These are phyloP conservation scores for Odontomachus brunneus DNA, from an alignment of 1,140 invertebrate genomes.

Conservation along the genomic window DNA sequence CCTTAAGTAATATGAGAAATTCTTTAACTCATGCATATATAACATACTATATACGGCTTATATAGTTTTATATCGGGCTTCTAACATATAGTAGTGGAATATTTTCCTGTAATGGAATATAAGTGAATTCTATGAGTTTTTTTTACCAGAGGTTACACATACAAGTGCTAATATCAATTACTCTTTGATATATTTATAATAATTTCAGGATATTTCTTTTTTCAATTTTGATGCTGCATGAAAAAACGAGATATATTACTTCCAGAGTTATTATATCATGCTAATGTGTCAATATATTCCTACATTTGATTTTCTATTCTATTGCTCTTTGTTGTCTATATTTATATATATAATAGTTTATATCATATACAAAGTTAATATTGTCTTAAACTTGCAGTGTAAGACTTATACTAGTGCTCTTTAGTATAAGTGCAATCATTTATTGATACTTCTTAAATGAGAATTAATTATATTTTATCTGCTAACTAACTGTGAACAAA, in stretches of 20 bases:
- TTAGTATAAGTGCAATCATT: slow-evolving; percentile 15
- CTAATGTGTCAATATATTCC: slow-evolving; percentile 30
- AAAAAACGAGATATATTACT: slow-evolving; percentile 16
- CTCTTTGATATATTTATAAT: too few relatives aligned
- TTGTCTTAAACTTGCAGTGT: slow-evolving; percentile 40
- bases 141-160: background rate
- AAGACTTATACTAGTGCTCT: slow-evolving; percentile 40
- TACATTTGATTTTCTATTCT: slow-evolving; percentile 17
- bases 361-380: slow-evolving; percentile 58
- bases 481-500: slow-evolving; percentile 14
- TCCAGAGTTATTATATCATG: slow-evolving; percentile 29
- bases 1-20: background rate
- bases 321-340: slow-evolving; percentile 20
- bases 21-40: background rate
- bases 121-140: background rate
- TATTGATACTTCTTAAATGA: slow-evolving; percentile 15
- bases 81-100: slow-evolving; percentile 8
- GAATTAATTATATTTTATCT: slow-evolving; percentile 47
- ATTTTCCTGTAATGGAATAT: background rate
- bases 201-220: background rate
- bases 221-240: background rate
- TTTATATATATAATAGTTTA: slow-evolving; percentile 23
- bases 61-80: background rate
- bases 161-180: too few relatives aligned
- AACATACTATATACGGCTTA: background rate